Percentiles rank a stretch among this genome's conserved stretches.
Conservation (phyloP, 2,888 invertebrate species). For the Ceriagrion tenellum region DNA sequence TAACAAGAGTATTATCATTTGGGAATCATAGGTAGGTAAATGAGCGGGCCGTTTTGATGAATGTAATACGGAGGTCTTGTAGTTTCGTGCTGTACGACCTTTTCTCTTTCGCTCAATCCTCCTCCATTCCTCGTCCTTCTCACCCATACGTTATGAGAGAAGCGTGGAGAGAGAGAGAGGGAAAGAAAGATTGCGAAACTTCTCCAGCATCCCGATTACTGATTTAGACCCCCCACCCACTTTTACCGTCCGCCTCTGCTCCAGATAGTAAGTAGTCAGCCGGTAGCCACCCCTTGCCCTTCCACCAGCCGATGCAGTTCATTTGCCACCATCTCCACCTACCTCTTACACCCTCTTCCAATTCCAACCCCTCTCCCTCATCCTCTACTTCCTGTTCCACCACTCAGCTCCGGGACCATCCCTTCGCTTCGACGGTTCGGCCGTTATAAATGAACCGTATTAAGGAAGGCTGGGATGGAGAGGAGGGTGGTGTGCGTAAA, state of each 20-base stretch:
- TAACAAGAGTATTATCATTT: too few relatives aligned
- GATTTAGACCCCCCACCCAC: background rate
- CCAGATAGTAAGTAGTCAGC: too few relatives aligned
- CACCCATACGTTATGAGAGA: too few relatives aligned
- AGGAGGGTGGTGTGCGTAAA: background rate
- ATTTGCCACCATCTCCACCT: background rate
- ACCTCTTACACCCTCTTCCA: too few relatives aligned
- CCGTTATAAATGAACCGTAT: constrained; percentile 9
- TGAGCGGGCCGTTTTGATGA: too few relatives aligned
- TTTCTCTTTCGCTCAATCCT: too few relatives aligned
- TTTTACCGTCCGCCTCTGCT: background rate
- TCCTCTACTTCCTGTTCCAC: background rate
- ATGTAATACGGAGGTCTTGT: too few relatives aligned
- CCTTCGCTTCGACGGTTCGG: background rate
- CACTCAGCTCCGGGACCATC: background rate
- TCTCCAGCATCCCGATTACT: background rate
- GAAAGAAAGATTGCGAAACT: background rate
- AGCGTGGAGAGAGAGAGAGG: too few relatives aligned
- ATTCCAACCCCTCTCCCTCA: too few relatives aligned
- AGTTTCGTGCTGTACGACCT: too few relatives aligned
- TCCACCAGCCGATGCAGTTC: background rate
- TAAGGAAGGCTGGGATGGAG: background rate
- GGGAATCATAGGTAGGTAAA: too few relatives aligned
- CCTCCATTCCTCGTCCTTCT: too few relatives aligned
- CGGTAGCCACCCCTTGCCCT: background rate